Conservation (phyloP, 2,888 invertebrate species). For the Philereme transversata region DNA sequence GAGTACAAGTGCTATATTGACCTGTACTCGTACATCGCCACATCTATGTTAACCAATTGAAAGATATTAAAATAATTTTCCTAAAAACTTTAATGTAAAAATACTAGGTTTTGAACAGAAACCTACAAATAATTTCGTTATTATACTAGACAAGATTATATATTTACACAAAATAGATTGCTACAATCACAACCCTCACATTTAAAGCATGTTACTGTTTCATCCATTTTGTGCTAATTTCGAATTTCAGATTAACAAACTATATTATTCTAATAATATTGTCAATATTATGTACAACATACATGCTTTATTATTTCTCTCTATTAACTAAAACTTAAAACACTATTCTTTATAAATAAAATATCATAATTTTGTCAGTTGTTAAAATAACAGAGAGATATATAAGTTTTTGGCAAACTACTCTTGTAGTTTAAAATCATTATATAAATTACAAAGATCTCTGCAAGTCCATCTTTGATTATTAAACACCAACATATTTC, state of each 20-base stretch:
- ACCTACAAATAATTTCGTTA: slow-evolving; percentile 11
- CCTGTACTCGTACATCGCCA: not conserved
- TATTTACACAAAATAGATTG: slow-evolving; percentile 49
- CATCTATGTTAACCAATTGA: not conserved
- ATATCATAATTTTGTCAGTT: slow-evolving; percentile 24
- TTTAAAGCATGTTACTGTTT: slow-evolving; percentile 59
- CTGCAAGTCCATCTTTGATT: not conserved
- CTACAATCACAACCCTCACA: slow-evolving; percentile 67
- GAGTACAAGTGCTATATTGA: not conserved
- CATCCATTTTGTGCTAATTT: slow-evolving; percentile 59
- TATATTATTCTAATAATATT: slow-evolving; percentile 34
- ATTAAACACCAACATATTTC: slow-evolving; percentile 11
- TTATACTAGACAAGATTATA: slow-evolving; percentile 28
- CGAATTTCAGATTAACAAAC: slow-evolving; percentile 24
- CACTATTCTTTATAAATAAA: slow-evolving; percentile 14
- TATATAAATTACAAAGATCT: slow-evolving; percentile 11
- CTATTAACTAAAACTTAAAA: slow-evolving; percentile 19
- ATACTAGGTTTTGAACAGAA: slow-evolving; percentile 12
- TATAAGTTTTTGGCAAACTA: slow-evolving; percentile 27
- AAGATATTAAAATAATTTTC: not conserved
- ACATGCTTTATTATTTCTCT: slow-evolving; percentile 7
- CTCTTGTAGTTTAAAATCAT: slow-evolving; percentile 5
- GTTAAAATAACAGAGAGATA: slow-evolving; percentile 15
- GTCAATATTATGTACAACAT: slow-evolving; percentile 36
- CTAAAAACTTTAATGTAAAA: slow-evolving; percentile 15